Conservation (phyloP, 2,113 vertebrate genomes). For the Taurulus bubalis region DNA sequence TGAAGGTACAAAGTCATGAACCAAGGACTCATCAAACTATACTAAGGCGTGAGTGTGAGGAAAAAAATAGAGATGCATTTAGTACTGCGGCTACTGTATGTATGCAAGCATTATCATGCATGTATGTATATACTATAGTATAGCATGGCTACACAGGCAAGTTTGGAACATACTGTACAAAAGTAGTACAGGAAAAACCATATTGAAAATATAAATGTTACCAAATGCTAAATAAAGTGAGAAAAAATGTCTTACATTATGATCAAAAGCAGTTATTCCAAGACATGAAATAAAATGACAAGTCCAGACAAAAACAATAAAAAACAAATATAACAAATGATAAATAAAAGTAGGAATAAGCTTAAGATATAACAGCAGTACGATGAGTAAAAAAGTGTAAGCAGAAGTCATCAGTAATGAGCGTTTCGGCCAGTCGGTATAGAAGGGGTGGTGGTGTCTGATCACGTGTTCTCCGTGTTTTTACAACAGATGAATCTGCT, state of each 20-base stretch:
- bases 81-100: neutral
- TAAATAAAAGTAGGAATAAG: neutral
- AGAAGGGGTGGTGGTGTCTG: conserved; percentile 5
- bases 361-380: neutral
- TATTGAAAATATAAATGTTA: neutral
- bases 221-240: neutral
- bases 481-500: conserved; percentile 54
- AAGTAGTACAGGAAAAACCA: neutral
- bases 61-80: neutral
- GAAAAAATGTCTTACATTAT: neutral
- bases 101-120: neutral
- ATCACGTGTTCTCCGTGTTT: conserved; percentile 40
- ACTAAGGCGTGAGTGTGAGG: neutral
- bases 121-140: neutral
- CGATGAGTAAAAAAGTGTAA: neutral
- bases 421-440: neutral
- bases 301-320: neutral
- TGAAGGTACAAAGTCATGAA: neutral
- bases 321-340: neutral
- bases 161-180: neutral
- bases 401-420: neutral
- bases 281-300: neutral
- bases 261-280: neutral
- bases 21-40: neutral
- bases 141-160: neutral